Evolutionary conservation across 2,113 vertebrate genomes (phyloP).

Genomic region (Channa argus): DNA sequence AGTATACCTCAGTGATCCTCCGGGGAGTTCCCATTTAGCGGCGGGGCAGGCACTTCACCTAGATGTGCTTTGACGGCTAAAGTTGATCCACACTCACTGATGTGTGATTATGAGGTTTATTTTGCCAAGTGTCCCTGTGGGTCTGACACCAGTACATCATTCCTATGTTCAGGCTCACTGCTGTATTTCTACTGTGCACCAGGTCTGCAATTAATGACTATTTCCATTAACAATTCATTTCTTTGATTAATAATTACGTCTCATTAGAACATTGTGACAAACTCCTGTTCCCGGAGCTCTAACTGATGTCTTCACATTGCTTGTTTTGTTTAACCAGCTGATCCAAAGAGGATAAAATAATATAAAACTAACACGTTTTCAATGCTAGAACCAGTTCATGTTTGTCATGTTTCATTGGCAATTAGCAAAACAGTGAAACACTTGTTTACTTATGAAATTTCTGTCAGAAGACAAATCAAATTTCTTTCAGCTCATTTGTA

Average conservation of each 20-base stretch:
- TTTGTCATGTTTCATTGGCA: too few species aligned
- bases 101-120: slow-evolving; percentile 59
- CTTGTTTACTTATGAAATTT: too few species aligned
- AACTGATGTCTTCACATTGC: too few species aligned
- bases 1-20: slow-evolving; percentile 63
- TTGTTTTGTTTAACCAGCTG: too few species aligned
- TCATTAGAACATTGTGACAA: not conserved
- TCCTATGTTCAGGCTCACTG: slow-evolving; percentile 18
- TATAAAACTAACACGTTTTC: not conserved
- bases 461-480: too few species aligned
- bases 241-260: not conserved
- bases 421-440: too few species aligned
- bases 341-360: too few species aligned
- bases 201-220: slow-evolving; percentile 1
- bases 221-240: not conserved
- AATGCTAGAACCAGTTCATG: not conserved
- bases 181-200: not conserved
- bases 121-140: slow-evolving; percentile 54
- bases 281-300: too few species aligned
- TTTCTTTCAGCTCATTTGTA: too few species aligned
- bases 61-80: slow-evolving; percentile 56
- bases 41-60: slow-evolving; percentile 44
- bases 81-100: slow-evolving; percentile 66
- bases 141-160: slow-evolving; percentile 41
- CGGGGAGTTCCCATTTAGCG: slow-evolving; percentile 61